These are phyloP conservation scores for Madoqua kirkii DNA, from an alignment of 2,113 vertebrate species.

Conservation along the genomic window DNA sequence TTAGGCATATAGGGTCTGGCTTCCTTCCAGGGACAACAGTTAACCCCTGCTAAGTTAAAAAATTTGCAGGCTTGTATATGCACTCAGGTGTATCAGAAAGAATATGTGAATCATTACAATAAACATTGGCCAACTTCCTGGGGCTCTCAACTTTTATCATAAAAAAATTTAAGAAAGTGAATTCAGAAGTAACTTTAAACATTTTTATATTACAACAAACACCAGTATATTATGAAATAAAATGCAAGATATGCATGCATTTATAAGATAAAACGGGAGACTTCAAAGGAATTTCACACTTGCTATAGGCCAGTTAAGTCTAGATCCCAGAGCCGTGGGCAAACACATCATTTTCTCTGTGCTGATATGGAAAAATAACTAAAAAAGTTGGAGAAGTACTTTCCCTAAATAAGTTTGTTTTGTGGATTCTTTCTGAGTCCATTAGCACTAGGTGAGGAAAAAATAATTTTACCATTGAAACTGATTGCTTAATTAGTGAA, in stretches of 20 bases:
- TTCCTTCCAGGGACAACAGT: background rate
- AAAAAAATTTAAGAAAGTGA: slow-evolving; percentile 11
- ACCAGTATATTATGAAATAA: slow-evolving; percentile 13
- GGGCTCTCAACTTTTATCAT: slow-evolving; percentile 26
- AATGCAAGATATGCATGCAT: slow-evolving; percentile 42
- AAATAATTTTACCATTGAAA: background rate
- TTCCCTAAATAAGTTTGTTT: background rate
- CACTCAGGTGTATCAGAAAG: background rate
- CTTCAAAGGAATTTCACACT: slow-evolving; percentile 59
- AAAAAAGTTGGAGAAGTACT: slow-evolving; percentile 6
- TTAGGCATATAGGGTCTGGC: background rate
- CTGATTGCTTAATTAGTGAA: background rate
- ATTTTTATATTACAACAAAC: slow-evolving; percentile 42
- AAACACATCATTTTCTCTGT: background rate
- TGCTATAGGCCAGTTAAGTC: slow-evolving; percentile 13
- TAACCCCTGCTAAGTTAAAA: background rate
- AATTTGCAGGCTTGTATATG: background rate
- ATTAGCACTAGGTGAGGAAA: background rate
- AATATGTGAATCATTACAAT: background rate
- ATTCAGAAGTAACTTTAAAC: slow-evolving; percentile 30
- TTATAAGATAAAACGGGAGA: slow-evolving; percentile 43
- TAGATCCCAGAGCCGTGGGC: background rate
- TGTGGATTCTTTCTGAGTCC: background rate
- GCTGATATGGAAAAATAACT: background rate
- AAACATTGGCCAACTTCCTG: background rate